Conservation (phyloP, 2,113 vertebrate species). For the Chauna torquata region DNA sequence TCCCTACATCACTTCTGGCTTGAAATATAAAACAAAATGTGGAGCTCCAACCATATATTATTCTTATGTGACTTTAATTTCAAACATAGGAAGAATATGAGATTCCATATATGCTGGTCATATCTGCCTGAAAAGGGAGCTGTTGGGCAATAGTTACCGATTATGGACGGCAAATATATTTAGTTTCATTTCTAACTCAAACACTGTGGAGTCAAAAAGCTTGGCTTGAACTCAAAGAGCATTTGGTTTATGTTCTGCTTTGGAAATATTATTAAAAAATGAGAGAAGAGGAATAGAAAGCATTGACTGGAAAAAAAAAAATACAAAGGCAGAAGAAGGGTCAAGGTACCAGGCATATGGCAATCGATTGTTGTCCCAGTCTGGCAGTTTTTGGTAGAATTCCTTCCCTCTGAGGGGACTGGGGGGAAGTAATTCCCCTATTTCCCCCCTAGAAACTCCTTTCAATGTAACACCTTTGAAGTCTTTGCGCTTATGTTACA, state of each 20-base stretch:
- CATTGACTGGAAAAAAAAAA: not conserved
- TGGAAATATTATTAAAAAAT: constrained; percentile 51
- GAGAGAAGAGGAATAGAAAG: constrained; percentile 35
- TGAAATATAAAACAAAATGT: not conserved
- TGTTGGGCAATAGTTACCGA: constrained; percentile 1
- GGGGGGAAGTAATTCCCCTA: not conserved
- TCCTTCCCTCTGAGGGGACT: not conserved
- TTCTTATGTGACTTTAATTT: not conserved
- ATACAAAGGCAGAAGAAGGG: not conserved
- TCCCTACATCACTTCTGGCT: not conserved
- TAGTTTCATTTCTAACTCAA: constrained; percentile 35
- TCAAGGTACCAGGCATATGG: not conserved
- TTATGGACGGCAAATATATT: constrained; percentile 33
- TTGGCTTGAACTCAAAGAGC: constrained; percentile 49
- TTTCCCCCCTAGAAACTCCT: fast-evolving
- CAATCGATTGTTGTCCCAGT: not conserved
- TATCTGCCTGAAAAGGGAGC: not conserved
- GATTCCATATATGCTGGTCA: not conserved
- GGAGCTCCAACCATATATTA: not conserved
- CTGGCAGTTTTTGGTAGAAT: not conserved
- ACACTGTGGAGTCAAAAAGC: constrained; percentile 14
- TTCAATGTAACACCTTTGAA: not conserved
- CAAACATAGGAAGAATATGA: not conserved
- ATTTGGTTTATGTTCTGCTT: constrained; percentile 55
- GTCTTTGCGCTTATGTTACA: not conserved